Evolutionary conservation across 2,888 invertebrate genomes (phyloP).

Genomic region (Epirrita christyi): DNA sequence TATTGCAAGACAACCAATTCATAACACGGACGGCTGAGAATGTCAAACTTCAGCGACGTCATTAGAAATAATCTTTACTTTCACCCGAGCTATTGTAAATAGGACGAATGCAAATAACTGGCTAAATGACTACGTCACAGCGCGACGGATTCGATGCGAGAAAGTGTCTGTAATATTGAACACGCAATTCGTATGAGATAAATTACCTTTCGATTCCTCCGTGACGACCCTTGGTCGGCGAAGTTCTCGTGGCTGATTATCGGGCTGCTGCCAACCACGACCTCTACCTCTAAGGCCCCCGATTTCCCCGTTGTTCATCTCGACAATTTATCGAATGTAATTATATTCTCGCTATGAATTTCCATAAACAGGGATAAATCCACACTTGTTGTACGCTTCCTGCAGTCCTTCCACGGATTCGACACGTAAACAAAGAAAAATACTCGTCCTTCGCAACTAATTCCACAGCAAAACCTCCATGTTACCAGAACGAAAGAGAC

Average conservation of each 20-base stretch:
- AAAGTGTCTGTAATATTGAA: slow-evolving; percentile 47
- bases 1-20: slow-evolving; percentile 45
- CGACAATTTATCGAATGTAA: slow-evolving; percentile 46
- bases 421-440: slow-evolving; percentile 84
- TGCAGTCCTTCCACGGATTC: slow-evolving; percentile 53
- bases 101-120: slow-evolving; percentile 61
- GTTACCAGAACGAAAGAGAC: slow-evolving; percentile 49
- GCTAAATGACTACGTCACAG: slow-evolving; percentile 63
- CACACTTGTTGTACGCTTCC: slow-evolving; percentile 38
- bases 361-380: slow-evolving; percentile 64
- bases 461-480: slow-evolving; percentile 73
- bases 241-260: slow-evolving; percentile 76
- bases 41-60: slow-evolving; percentile 73
- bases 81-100: slow-evolving; percentile 71
- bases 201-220: slow-evolving; percentile 71
- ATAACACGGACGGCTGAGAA: slow-evolving; percentile 52
- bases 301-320: slow-evolving; percentile 83
- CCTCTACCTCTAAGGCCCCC: slow-evolving; percentile 80
- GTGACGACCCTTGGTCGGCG: slow-evolving; percentile 69
- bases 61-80: slow-evolving; percentile 79
- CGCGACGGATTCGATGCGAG: slow-evolving; percentile 46
- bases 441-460: slow-evolving; percentile 63
- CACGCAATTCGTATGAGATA: not conserved
- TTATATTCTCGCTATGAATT: slow-evolving; percentile 55
- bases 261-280: slow-evolving; percentile 79